Evolutionary conservation across 2,888 invertebrate species (phyloP), one percentile per base, ranked within the genome.

Genomic region (Zonitis immaculata): DNA sequence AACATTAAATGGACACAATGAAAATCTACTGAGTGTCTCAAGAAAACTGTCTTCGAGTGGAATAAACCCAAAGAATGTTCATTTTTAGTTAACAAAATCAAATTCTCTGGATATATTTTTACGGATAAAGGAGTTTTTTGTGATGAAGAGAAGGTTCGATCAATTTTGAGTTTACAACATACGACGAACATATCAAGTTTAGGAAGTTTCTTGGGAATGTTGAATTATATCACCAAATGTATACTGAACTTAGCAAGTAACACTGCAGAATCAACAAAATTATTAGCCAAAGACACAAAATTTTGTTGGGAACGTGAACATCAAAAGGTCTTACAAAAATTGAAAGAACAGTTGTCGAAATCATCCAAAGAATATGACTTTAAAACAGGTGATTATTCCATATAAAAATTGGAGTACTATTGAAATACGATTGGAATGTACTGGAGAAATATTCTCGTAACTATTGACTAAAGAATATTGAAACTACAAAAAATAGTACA

Each of bases 1-100:
- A n/a, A n/a, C n/a, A n/a, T n/a, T n/a, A n/a, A n/a, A n/a, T n/a
- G n/a, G n/a, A n/a, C n/a, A n/a, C n/a, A n/a, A n/a, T n/a, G n/a
- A n/a, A n/a, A n/a, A n/a, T n/a, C n/a, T n/a, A n/a, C n/a, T n/a
- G n/a, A n/a, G n/a, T n/a, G n/a, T n/a, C n/a, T n/a, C n/a, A n/a
- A n/a, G n/a, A n/a, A n/a, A n/a, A n/a, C n/a, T n/a, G n/a, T n/a
- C n/a, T n/a, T n/a, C n/a, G n/a, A n/a, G n/a, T n/a, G n/a, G n/a
- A n/a, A n/a, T n/a, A n/a, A n/a, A n/a, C 20, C 59, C 39, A 44
- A 65, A 5, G 73, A 74, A 58, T 74, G 72, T 57, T 47, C 50
- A 16, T 68, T 60, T 49, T 52, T 53, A 14, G 55, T 47, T 14
- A 25, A 51, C 46, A 50, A 52, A 49, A 51, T 71, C 6, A 44